These are phyloP conservation scores for Rhagonycha lutea DNA, from an alignment of 2,888 invertebrate genomes.

Conservation along the genomic window DNA sequence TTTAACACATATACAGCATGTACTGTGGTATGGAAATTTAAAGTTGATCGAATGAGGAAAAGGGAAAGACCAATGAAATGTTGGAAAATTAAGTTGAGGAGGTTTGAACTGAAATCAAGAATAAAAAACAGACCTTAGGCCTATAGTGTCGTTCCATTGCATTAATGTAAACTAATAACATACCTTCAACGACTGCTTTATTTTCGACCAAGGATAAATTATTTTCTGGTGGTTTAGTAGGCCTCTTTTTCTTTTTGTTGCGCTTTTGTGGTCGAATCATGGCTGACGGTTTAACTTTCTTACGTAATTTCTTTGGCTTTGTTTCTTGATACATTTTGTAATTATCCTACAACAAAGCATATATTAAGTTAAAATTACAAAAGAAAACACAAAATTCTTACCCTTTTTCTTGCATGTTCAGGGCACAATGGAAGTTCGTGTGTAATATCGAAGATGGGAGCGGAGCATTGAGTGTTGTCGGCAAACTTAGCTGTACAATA, in stretches of 20 bases:
- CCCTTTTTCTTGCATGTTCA: slow-evolving; percentile 82
- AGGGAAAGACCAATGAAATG: too few relatives aligned
- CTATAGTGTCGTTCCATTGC: neutral
- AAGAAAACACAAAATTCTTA: slow-evolving; percentile 46
- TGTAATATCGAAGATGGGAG: slow-evolving; percentile 76
- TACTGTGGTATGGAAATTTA: too few relatives aligned
- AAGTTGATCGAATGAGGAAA: too few relatives aligned
- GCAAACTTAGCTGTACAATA: slow-evolving; percentile 81
- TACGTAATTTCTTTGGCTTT: slow-evolving; percentile 71
- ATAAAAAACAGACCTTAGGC: neutral
- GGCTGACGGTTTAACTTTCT: slow-evolving; percentile 63
- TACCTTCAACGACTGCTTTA: slow-evolving; percentile 6
- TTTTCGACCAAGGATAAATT: slow-evolving; percentile 30
- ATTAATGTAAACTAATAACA: neutral
- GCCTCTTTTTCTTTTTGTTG: slow-evolving; percentile 58
- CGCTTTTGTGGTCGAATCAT: slow-evolving; percentile 62
- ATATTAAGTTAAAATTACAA: neutral
- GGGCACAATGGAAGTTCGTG: slow-evolving; percentile 84
- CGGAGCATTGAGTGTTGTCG: slow-evolving; percentile 78
- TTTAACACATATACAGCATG: too few relatives aligned
- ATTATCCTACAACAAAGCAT: slow-evolving; percentile 65
- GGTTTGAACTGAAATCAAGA: too few relatives aligned
- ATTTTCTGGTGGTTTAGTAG: slow-evolving; percentile 37
- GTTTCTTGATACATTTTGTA: slow-evolving; percentile 78
- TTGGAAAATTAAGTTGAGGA: too few relatives aligned